These are phyloP conservation scores for Pomacea canaliculata DNA, from an alignment of 2,888 invertebrate genomes.

Conservation along the genomic window DNA sequence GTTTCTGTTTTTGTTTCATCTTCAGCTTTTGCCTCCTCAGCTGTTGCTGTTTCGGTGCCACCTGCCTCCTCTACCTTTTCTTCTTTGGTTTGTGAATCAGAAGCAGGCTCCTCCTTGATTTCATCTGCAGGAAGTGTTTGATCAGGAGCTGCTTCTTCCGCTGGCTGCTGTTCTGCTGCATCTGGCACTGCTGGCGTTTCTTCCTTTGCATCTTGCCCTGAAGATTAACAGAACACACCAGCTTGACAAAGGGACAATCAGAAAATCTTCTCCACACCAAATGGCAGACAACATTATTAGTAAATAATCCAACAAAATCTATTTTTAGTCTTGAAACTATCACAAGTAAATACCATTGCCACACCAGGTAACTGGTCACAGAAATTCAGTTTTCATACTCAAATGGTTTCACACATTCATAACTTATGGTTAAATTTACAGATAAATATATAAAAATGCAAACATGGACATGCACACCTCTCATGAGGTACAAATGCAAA, in stretches of 20 bases:
- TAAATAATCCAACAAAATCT: too few species aligned
- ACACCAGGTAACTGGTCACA: too few species aligned
- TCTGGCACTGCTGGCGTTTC: neutral
- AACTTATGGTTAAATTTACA: too few species aligned
- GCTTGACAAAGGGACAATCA: neutral
- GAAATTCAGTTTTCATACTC: too few species aligned
- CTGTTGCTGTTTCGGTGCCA: conserved; percentile 1
- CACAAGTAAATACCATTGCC: too few species aligned
- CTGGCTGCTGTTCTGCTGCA: conserved; percentile 6
- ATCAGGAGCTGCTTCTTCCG: neutral
- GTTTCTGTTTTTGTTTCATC: neutral
- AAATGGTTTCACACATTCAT: too few species aligned
- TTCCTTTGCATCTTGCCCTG: neutral
- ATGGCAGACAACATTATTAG: too few species aligned
- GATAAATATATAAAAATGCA: too few species aligned
- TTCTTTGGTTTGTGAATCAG: neutral
- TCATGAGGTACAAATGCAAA: too few species aligned
- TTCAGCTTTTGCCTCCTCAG: neutral
- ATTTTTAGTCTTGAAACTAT: too few species aligned
- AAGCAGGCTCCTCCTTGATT: neutral
- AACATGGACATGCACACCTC: too few species aligned
- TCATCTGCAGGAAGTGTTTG: neutral
- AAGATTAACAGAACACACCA: conserved; percentile 18
- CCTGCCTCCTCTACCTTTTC: neutral
- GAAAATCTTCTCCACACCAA: too few species aligned